Percentiles rank a stretch among this genome's conserved stretches.
phyloP scores from a whole-genome alignment of 1,140 invertebrate genomes.

The Trichonephila clavipes region DNA sequence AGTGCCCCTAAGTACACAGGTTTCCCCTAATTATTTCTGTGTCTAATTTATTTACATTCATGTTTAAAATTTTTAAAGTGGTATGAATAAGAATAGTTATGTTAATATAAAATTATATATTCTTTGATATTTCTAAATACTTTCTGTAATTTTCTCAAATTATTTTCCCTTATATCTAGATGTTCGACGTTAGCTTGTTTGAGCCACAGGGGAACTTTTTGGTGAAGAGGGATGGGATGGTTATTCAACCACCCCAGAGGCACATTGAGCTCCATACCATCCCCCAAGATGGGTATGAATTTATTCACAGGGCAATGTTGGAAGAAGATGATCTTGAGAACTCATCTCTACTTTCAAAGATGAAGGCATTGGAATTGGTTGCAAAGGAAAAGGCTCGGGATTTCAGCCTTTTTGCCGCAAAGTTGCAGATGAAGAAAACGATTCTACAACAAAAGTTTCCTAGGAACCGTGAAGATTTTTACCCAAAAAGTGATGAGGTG shows the following conservation, averaged over 20 bases:
- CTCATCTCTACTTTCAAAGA: too few relatives aligned
- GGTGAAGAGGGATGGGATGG: neutral
- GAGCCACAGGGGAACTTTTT: too few relatives aligned
- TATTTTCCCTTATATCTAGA: too few relatives aligned
- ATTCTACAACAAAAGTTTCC: constrained; percentile 6
- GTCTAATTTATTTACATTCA: too few relatives aligned
- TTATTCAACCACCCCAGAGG: neutral
- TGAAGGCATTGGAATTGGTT: neutral
- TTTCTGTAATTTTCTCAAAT: too few relatives aligned
- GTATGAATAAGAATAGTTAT: too few relatives aligned
- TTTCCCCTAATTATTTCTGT: too few relatives aligned
- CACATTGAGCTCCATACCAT: neutral
- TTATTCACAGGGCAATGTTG: neutral
- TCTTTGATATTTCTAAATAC: too few relatives aligned
- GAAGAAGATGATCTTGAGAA: neutral
- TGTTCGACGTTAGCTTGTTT: too few relatives aligned
- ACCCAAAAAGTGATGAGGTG: neutral
- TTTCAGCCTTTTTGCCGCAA: neutral
- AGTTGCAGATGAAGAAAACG: neutral
- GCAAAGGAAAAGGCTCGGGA: neutral
- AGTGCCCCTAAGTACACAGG: too few relatives aligned
- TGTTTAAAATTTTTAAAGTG: too few relatives aligned
- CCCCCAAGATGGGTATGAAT: neutral
- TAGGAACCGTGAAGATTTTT: neutral
- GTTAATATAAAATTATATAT: too few relatives aligned